Conservation (phyloP, 1,140 invertebrate genomes). For the Venturia canescens region DNA sequence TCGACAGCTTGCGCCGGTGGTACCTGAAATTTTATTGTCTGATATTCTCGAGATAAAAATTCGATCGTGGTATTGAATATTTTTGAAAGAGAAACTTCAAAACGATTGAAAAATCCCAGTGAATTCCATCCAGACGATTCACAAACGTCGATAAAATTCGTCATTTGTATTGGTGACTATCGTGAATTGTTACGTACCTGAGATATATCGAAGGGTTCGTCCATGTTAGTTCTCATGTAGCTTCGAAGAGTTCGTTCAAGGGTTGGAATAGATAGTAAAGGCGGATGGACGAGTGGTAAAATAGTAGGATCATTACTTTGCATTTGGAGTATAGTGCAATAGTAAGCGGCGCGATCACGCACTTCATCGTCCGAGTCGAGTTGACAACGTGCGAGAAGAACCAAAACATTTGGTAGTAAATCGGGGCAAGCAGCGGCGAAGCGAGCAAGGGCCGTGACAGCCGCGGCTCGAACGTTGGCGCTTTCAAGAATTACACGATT, state of each 20-base stretch:
- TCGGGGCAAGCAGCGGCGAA: conserved; percentile 97
- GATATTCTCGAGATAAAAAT: background rate
- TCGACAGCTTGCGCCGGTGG: conserved; percentile 68
- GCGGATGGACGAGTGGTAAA: conserved; percentile 70
- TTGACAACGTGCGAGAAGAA: conserved; percentile 91
- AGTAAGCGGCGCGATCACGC: conserved; percentile 98
- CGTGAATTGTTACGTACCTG: conserved; percentile 54
- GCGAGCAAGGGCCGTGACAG: conserved; percentile 97
- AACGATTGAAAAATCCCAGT: too few relatives aligned
- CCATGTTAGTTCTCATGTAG: conserved; percentile 86
- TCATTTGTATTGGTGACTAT: too few relatives aligned
- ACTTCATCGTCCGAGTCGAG: conserved; percentile 99
- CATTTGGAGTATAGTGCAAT: conserved; percentile 88
- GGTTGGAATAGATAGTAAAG: conserved; percentile 88
- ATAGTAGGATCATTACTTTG: conserved; percentile 78
- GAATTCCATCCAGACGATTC: too few relatives aligned
- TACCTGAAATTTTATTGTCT: conserved; percentile 59
- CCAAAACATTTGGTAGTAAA: conserved; percentile 91
- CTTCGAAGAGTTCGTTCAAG: conserved; percentile 91
- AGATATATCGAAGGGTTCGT: conserved; percentile 91
- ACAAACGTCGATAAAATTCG: too few relatives aligned
- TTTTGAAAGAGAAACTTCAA: too few relatives aligned
- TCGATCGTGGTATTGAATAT: too few relatives aligned
- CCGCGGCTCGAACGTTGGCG: conserved; percentile 95
- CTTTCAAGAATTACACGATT: conserved; percentile 98